phyloP scores from a whole-genome alignment of 1,140 invertebrate species.

The Argopecten irradians region DNA sequence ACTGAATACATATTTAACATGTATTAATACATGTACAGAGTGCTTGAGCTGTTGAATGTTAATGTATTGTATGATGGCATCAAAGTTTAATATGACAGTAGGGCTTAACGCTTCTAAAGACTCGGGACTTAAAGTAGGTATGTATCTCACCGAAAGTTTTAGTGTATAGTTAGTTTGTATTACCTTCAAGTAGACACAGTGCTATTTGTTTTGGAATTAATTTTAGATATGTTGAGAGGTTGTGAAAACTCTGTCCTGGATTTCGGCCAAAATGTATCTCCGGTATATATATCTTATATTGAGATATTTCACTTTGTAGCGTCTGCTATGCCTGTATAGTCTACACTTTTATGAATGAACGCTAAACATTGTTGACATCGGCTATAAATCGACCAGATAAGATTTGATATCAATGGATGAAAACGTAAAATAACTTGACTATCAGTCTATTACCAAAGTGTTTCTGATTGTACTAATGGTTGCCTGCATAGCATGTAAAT shows the following conservation, averaged over 20 bases:
- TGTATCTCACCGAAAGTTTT: background rate
- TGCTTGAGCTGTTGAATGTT: background rate
- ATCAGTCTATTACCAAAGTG: background rate
- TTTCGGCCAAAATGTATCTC: background rate
- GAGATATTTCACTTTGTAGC: background rate
- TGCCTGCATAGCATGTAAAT: background rate
- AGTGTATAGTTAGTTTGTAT: background rate
- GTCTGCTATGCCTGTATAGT: background rate
- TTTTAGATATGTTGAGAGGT: background rate
- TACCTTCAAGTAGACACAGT: background rate
- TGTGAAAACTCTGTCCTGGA: background rate
- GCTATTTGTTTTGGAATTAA: slow-evolving; percentile 23
- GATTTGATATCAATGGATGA: background rate
- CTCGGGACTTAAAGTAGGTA: background rate
- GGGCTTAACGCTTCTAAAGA: too few relatives aligned
- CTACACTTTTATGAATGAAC: background rate
- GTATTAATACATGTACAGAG: background rate
- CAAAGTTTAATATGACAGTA: background rate
- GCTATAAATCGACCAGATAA: background rate
- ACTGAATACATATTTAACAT: background rate
- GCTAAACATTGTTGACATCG: background rate
- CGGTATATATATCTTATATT: background rate
- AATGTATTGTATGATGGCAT: background rate
- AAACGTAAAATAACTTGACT: background rate
- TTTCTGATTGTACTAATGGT: background rate